phyloP scores from a whole-genome alignment of 1,140 invertebrate species.

The Lucilia cuprina region DNA sequence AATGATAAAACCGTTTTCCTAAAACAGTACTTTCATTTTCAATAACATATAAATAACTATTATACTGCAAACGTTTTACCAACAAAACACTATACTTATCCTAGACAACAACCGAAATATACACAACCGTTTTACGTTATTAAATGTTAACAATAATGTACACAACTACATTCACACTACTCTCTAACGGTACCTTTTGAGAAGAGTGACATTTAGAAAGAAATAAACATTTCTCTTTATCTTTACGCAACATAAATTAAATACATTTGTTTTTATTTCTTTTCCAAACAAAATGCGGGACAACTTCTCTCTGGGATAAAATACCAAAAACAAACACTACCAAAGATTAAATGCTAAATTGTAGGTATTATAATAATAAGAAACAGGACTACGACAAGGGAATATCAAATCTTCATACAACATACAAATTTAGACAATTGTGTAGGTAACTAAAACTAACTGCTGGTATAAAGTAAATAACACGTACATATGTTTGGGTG shows the following conservation, averaged over 20 bases:
- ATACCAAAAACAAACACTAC: neutral
- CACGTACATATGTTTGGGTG: neutral
- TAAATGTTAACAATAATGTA: neutral
- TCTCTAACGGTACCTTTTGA: too few relatives aligned
- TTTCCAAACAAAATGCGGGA: neutral
- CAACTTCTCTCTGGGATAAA: constrained; percentile 1
- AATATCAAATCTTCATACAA: neutral
- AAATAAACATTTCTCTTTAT: neutral
- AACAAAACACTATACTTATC: neutral
- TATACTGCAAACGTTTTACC: neutral
- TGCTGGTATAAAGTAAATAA: neutral
- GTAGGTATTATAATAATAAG: neutral
- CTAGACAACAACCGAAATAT: neutral
- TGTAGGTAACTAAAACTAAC: neutral
- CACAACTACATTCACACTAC: neutral
- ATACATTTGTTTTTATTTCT: neutral
- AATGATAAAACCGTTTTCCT: too few relatives aligned
- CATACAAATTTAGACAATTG: neutral
- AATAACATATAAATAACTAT: neutral
- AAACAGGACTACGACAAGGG: neutral
- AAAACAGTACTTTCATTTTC: too few relatives aligned
- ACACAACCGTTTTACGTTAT: neutral
- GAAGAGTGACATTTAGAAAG: neutral
- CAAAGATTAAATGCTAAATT: neutral
- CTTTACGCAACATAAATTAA: neutral